Base-by-base conservation (phyloP, 2,797 vertebrate genomes). In the Micrastur ruficollis region DNA sequence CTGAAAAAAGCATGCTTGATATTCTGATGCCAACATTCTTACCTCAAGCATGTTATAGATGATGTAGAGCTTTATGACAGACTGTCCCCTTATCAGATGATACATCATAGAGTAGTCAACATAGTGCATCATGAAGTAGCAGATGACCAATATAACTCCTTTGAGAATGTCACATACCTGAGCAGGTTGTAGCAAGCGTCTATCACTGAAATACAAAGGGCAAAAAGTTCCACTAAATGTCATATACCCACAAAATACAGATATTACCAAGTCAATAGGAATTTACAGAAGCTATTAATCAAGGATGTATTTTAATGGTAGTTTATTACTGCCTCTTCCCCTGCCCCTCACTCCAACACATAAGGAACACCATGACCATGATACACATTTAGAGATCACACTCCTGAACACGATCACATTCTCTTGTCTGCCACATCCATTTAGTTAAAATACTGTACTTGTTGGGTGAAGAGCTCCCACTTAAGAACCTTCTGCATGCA, bases 21-120 rank as follows among this genome's bases (percentile, higher is more conserved):
- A 78, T 79, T 83, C 40, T 38, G 18, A 86, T 94, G 59, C 32
- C 56, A 76, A 70, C 31, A 49, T 78, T 58, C 90, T 93, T 98
- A 99, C 99, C 99, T 99, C 99, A 47, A 99, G 98, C 99, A 99
- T 99, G 98, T 99, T 99, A 98, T 99, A 99, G 98, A 99, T 99
- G 97, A 99, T 99, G 97, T 99, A 99, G 95, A 99, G 99, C 96
- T 99, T 99, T 98, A 99, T 99, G 98, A 99, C 99, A 9, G 99
- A 99, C 98, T 99, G 99, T n/a, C 99, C 99, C 93, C 99, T 98
- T 98, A 99, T 99, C 96, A 99, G 98, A 97, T 99, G 99, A 96
- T 99, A 99, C 99, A 99, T 99, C 99, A 99, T 99, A 97, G 99
- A 99, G 97, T 99, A 99, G 97, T 99, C 99, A n/a, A 99, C 99